These are phyloP conservation scores for Enteromius argenteus DNA, from an alignment of 2,797 vertebrate species.

Conservation along the genomic window DNA sequence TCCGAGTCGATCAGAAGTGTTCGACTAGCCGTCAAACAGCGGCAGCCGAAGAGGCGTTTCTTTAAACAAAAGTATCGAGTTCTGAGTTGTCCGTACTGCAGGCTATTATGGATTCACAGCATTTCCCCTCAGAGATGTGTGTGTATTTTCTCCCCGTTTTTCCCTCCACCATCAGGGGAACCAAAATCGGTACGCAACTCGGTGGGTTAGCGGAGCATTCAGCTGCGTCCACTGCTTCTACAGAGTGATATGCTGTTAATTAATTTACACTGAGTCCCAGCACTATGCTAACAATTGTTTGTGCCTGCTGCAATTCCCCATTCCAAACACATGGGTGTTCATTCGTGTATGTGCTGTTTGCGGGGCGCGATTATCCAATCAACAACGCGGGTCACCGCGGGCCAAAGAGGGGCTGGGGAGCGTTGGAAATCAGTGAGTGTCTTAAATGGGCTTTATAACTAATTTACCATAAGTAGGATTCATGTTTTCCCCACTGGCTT, in stretches of 20 bases:
- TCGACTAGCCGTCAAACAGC: neutral
- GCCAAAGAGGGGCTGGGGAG: conserved; percentile 29
- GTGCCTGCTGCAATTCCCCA: conserved; percentile 60
- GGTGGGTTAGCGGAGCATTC: conserved; percentile 63
- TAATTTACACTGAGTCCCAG: conserved; percentile 66
- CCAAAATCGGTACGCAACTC: conserved; percentile 56
- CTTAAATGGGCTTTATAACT: conserved; percentile 33
- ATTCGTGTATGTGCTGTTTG: conserved; percentile 46
- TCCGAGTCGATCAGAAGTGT: neutral
- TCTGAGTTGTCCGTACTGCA: conserved; percentile 29
- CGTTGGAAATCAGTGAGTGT: neutral
- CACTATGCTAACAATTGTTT: conserved; percentile 58
- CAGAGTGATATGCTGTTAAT: conserved; percentile 65
- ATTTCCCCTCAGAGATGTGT: conserved; percentile 55
- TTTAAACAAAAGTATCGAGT: conserved; percentile 3
- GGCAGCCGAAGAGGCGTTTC: neutral
- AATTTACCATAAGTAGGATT: conserved; percentile 43
- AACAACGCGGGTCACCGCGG: conserved; percentile 16
- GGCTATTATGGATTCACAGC: conserved; percentile 52
- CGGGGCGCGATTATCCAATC: conserved; percentile 47
- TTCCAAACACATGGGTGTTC: conserved; percentile 58
- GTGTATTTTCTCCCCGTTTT: conserved; percentile 51
- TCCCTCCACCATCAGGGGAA: conserved; percentile 58
- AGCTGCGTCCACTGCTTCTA: conserved; percentile 62
- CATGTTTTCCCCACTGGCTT: conserved; percentile 45